Percentiles rank a stretch among this genome's conserved stretches.
Evolutionary conservation across 1,140 invertebrate genomes (phyloP).

Genomic region (Brachionus sp.): DNA sequence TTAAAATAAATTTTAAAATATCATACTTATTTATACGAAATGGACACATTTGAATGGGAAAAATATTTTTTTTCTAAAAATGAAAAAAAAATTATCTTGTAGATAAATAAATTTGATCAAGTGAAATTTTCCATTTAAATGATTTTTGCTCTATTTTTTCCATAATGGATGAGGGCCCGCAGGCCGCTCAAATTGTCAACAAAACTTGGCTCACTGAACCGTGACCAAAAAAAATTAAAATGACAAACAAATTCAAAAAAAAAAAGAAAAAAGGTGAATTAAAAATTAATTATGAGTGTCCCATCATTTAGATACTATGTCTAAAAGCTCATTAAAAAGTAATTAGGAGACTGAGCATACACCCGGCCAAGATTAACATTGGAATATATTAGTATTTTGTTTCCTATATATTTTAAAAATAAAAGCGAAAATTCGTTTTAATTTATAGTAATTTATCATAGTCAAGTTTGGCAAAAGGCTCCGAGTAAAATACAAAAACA

Average conservation of each 20-base stretch:
- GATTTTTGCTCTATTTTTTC: conserved; percentile 9
- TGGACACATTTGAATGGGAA: conserved; percentile 10
- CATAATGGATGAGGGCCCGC: neutral
- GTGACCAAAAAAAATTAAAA: neutral
- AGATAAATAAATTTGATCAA: neutral
- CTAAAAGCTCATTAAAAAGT: conserved; percentile 8
- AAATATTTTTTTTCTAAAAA: conserved; percentile 5
- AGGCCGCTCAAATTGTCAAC: neutral
- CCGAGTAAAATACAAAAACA: conserved; percentile 32
- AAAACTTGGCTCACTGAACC: neutral
- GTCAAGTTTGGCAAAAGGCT: neutral
- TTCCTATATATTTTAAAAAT: neutral
- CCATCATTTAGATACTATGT: neutral
- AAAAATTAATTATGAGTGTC: conserved; percentile 29
- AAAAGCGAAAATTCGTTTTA: conserved; percentile 4
- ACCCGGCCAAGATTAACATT: neutral
- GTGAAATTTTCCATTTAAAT: conserved; percentile 29
- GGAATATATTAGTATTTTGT: neutral
- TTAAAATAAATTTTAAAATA: neutral
- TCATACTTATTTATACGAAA: neutral
- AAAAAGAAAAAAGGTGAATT: neutral
- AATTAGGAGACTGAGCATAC: neutral
- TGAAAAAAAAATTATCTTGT: neutral
- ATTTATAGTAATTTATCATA: conserved; percentile 39
- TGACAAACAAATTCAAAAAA: neutral